Conservation (phyloP, 2,113 vertebrate genomes). For the Chaetodon trifascialis region DNA sequence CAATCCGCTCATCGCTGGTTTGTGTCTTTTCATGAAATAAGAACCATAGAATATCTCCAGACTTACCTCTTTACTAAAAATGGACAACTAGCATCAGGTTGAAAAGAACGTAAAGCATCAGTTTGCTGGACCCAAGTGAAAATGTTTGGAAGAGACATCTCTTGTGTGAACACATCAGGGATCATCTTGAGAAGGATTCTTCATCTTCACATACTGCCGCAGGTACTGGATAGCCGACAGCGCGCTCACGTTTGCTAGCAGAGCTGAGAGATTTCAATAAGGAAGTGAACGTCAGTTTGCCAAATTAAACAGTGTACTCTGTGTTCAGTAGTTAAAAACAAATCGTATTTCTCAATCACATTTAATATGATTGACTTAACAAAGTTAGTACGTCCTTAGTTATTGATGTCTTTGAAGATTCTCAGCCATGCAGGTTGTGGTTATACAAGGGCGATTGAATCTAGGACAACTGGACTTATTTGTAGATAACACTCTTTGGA, state of each 20-base stretch:
- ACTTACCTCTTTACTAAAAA: neutral
- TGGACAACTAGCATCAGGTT: neutral
- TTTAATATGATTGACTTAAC: too few relatives aligned
- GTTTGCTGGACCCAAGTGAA: conserved; percentile 69
- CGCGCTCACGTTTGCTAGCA: conserved; percentile 93
- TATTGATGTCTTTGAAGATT: too few relatives aligned
- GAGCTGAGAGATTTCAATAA: conserved; percentile 83
- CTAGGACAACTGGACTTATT: too few relatives aligned
- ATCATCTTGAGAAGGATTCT: conserved; percentile 44
- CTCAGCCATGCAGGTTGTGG: too few relatives aligned
- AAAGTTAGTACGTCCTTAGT: too few relatives aligned
- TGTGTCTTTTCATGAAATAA: neutral
- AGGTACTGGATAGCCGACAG: conserved; percentile 96
- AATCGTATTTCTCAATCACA: neutral
- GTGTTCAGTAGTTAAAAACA: neutral
- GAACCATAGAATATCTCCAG: neutral
- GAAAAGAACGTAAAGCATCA: neutral
- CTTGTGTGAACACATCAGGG: conserved; percentile 49
- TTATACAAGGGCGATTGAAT: too few relatives aligned
- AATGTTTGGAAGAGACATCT: conserved; percentile 50
- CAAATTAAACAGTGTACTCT: neutral
- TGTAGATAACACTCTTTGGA: too few relatives aligned
- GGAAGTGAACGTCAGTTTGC: neutral
- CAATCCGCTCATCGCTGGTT: neutral
- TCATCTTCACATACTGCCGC: conserved; percentile 82